Conservation (phyloP, 2,888 invertebrate genomes). For the Cantharis rufa region DNA sequence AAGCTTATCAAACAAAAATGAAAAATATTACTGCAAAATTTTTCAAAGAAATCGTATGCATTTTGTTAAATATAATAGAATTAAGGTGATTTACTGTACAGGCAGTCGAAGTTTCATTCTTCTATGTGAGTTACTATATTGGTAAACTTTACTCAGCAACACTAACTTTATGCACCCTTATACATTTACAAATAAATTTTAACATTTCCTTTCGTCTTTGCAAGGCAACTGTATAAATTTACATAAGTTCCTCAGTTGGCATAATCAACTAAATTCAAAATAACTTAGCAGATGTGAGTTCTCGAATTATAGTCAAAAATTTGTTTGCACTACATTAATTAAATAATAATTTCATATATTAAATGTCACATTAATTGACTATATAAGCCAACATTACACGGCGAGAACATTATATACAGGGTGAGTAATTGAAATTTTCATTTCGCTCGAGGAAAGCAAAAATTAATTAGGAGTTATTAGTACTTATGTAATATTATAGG, state of each 20-base stretch:
- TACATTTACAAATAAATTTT: slow-evolving; percentile 17
- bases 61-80: background rate
- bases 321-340: slow-evolving; percentile 8
- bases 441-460: background rate
- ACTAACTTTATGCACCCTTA: background rate
- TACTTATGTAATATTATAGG: too few relatives aligned
- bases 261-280: slow-evolving; percentile 16
- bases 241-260: slow-evolving; percentile 23
- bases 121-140: slow-evolving; percentile 2
- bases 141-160: background rate
- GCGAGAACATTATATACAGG: background rate
- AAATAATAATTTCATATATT: background rate
- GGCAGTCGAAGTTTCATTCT: background rate
- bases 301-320: slow-evolving; percentile 18
- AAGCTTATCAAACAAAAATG: background rate
- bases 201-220: slow-evolving; percentile 23
- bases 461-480: background rate
- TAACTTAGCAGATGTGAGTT: slow-evolving; percentile 20
- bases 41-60: background rate
- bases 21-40: background rate
- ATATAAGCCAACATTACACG: background rate
- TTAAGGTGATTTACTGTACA: slow-evolving; percentile 1
- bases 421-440: background rate
- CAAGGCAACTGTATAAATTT: slow-evolving; percentile 21
- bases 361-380: background rate